Evolutionary conservation across 1,140 invertebrate species (phyloP), one percentile per base, ranked within the genome.

Genomic region (Campoletis sonorensis): DNA sequence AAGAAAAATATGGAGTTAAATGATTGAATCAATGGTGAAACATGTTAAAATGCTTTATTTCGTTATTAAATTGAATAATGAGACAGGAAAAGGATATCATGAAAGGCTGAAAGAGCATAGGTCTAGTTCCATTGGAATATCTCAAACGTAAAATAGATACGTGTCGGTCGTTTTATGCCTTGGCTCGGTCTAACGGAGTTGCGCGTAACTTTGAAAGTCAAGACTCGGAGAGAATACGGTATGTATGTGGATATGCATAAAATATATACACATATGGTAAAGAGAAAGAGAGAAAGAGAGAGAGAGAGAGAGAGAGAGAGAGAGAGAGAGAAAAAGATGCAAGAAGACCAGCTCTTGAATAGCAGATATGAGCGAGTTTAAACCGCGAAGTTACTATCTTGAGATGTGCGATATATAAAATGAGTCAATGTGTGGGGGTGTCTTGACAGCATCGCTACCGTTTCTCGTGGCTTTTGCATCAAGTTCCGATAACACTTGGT

Each of bases 201-300:
- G 67, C 30, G 67, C 67, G 67, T 70, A 70, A 70, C 67, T 70
- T 33, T 70, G 67, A 70, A 33, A 70, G 67, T 33, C 67, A 70
- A 70, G 67, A 70, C 67, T 70, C 67, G 27, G 10, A 11, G 37
- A 37, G 13, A 33, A 33, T 70, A 70, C 30, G 15, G 27, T 70
- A 30, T 11, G 15, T 70, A 33, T 16, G 8, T 70, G 67, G 11
- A 33, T 33, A 70, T 70, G 67, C 30, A 70, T 30, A 67, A 30
- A 26, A 67, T 67, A 27, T 30, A 67, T 67, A 10, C 64, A 27
- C 27, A 10, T 18, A 13, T 23, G 61, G 21, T n/a, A 27, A 16
- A 70, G 67, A 70, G 67, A 67, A 11, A 10, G 27, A 33, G 67
- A 70, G 67, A 16, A 11, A 30, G 5, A 33, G 67, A 70, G 13